Base-by-base conservation (phyloP, 2,888 invertebrate species). In the Tetheella fluctuosa region DNA sequence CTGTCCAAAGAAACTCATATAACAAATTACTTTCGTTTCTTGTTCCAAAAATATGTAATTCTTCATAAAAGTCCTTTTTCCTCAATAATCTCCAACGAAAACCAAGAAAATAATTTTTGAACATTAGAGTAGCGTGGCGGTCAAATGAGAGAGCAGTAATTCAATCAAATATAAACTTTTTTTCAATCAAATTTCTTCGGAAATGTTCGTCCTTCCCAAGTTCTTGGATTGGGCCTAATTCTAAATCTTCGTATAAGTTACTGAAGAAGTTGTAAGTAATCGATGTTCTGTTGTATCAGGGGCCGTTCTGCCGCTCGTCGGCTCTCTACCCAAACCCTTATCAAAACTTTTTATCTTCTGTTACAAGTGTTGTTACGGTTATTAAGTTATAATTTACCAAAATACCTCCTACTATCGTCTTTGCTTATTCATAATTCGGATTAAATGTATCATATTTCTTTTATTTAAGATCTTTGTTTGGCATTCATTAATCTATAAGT, bases 231-330 rank as follows among this genome's bases (percentile, higher is more conserved):
- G 62, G 62, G 61, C 58, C 61, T 57, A 65, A 67, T 67, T 67
- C 59, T 60, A 37, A 23, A 17, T 62, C 62, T 53, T 52, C 54
- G 61, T 55, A 62, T 62, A 64, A 74, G 66, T 71, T 74, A 57
- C 37, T 39, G 28, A 67, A 71, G 65, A 72, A 71, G 59, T 72
- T 67, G 65, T 65, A 66, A 65, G 70, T 70, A 73, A 76, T 74
- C 65, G 70, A 64, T 64, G 63, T 64, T 60, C 59, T 71, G 64
- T 69, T 70, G 59, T 72, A 54, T 66, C 63, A 55, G 57, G 54
- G 58, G 4, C 54, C 15, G 61, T 60, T 52, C 37, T 54, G 58
- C 20, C 39, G 54, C 57, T 58, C 42, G 39, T 59, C n/a, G 15
- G 63, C 56, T 48, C 39, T 67, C 65, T 60, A 52, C 58, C 56